Evolutionary conservation across 1,140 invertebrate genomes (phyloP).

Genomic region (Drosophila ficusphila): DNA sequence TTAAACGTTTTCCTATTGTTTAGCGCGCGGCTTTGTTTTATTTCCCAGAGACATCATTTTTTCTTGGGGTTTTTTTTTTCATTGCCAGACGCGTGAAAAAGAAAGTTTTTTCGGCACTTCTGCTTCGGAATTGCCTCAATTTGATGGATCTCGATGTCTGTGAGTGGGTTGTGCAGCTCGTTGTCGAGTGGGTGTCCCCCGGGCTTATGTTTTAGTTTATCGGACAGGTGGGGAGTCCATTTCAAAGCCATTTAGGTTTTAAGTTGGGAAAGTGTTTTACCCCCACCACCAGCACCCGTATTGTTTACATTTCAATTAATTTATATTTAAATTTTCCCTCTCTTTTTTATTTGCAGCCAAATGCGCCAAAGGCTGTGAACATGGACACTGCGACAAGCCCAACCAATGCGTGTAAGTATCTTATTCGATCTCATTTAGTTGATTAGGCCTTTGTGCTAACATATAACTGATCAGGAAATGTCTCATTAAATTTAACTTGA

Average conservation of each 20-base stretch:
- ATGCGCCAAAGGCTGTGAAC: constrained; percentile 96
- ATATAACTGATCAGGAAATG: not conserved
- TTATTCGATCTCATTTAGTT: constrained; percentile 22
- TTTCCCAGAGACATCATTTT: constrained; percentile 50
- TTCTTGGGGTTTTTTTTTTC: constrained; percentile 49
- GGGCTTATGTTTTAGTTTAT: constrained; percentile 1
- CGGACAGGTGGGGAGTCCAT: constrained; percentile 33
- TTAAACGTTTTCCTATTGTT: constrained; percentile 59
- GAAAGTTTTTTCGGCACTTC: constrained; percentile 63
- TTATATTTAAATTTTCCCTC: constrained; percentile 84
- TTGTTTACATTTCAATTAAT: constrained; percentile 71
- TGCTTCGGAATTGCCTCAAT: constrained; percentile 55
- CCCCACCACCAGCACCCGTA: constrained; percentile 22
- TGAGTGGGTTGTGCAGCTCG: constrained; percentile 47
- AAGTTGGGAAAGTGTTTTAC: constrained; percentile 56
- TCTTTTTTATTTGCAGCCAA: constrained; percentile 92
- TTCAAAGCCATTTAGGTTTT: constrained; percentile 34
- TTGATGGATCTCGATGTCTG: constrained; percentile 50
- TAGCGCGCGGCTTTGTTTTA: constrained; percentile 55
- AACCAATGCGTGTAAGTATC: constrained; percentile 97
- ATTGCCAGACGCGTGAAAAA: constrained; percentile 83
- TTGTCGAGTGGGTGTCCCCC: constrained; percentile 52
- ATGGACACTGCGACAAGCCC: constrained; percentile 95
- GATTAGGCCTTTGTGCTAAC: constrained; percentile 6
- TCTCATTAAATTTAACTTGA: not conserved